A percentile compares a stretch with the other conserved stretches of the same genome.
Conservation (phyloP, 2,797 vertebrate species). For the Cuculus canorus region DNA sequence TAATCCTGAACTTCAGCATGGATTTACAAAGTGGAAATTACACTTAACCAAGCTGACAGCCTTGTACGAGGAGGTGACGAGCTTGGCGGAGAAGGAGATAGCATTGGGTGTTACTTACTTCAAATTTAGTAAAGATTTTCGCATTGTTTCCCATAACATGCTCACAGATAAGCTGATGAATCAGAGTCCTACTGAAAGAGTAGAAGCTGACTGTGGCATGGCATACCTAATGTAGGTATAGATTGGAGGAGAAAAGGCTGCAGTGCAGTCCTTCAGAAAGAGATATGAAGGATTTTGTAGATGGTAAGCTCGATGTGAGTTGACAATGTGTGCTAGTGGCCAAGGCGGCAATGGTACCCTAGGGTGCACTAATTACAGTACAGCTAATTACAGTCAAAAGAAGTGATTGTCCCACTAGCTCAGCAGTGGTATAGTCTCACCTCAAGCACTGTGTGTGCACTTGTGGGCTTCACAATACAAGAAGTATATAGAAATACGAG, state of each 20-base stretch:
- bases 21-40: neutral
- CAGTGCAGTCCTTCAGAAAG: neutral
- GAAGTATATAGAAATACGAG: neutral
- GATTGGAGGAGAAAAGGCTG: neutral
- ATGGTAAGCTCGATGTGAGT: neutral
- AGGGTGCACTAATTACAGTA: neutral
- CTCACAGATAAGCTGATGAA: neutral
- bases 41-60: neutral
- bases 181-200: neutral
- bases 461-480: neutral
- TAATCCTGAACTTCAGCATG: neutral
- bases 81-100: neutral
- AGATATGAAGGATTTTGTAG: neutral
- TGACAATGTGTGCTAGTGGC: too few species aligned
- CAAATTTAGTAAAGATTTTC: neutral
- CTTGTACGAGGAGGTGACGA: neutral
- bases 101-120: neutral
- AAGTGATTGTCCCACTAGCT: neutral
- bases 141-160: neutral
- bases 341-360: neutral
- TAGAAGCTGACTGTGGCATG: neutral
- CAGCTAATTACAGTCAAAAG: neutral
- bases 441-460: neutral
- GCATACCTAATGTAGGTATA: neutral
- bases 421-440: neutral